These are phyloP conservation scores for Urophycis tenuis DNA, from an alignment of 2,797 vertebrate species.

Conservation along the genomic window DNA sequence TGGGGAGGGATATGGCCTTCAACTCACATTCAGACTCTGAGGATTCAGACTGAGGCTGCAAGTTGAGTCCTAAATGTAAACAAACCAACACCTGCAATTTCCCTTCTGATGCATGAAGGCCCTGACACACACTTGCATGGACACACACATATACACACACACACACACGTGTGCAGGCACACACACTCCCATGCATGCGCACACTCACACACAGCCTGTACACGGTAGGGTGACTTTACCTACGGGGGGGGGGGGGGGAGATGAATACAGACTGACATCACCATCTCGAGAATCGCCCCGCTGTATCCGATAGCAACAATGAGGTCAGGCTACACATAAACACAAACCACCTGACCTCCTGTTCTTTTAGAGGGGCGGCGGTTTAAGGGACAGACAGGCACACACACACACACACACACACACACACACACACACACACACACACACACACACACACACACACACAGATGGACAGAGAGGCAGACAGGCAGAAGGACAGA, in stretches of 20 bases:
- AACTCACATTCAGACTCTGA: slow-evolving; percentile 28
- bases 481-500: background rate
- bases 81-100: slow-evolving; percentile 74
- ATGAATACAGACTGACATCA: slow-evolving; percentile 63
- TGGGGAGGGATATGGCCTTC: slow-evolving; percentile 56
- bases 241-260: slow-evolving; percentile 39
- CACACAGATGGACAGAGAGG: background rate
- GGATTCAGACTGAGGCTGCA: slow-evolving; percentile 52
- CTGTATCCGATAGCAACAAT: slow-evolving; percentile 65
- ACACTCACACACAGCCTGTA: slow-evolving; percentile 18
- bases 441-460: background rate
- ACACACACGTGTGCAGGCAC: slow-evolving; percentile 25
- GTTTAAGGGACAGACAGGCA: slow-evolving; percentile 13
- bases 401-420: slow-evolving; percentile 33
- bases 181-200: slow-evolving; percentile 17
- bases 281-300: slow-evolving; percentile 26
- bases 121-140: slow-evolving; percentile 51
- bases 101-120: slow-evolving; percentile 63
- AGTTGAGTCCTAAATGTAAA: slow-evolving; percentile 64
- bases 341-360: slow-evolving; percentile 60
- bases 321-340: slow-evolving; percentile 58
- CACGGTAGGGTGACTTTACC: slow-evolving; percentile 39
- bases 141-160: slow-evolving; percentile 30
- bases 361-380: slow-evolving; percentile 32
- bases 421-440: slow-evolving; percentile 8